A percentile compares a stretch with the other conserved stretches of the same genome.
Evolutionary conservation across 2,888 invertebrate genomes (phyloP).

Genomic region (Liopterus haemorrhoidalis): DNA sequence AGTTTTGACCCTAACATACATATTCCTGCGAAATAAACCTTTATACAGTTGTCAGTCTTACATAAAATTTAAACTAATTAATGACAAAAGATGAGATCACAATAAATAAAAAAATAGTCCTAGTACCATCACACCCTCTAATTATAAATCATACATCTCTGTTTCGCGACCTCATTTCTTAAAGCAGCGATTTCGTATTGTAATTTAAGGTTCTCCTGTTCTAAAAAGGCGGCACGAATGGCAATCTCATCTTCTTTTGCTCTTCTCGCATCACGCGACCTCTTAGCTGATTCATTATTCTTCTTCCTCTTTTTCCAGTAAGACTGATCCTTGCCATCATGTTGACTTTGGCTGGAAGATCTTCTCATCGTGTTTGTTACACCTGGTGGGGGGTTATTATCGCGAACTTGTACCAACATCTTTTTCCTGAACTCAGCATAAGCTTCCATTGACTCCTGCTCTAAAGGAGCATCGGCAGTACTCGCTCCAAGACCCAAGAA

Average conservation of each 20-base stretch:
- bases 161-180: slow-evolving; percentile 56
- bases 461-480: too few relatives aligned
- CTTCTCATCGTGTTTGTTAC: slow-evolving; percentile 66
- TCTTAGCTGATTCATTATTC: slow-evolving; percentile 93
- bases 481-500: too few relatives aligned
- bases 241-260: slow-evolving; percentile 90
- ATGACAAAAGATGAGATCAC: slow-evolving; percentile 18
- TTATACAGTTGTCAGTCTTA: slow-evolving; percentile 13
- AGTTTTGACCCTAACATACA: too few relatives aligned
- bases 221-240: slow-evolving; percentile 77
- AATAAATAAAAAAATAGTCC: slow-evolving; percentile 8
- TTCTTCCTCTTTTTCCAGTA: slow-evolving; percentile 84
- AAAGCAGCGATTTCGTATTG: slow-evolving; percentile 62
- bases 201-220: slow-evolving; percentile 79
- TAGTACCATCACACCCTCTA: too few relatives aligned
- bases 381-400: slow-evolving; percentile 48
- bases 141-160: slow-evolving; percentile 37
- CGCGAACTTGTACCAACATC: too few relatives aligned
- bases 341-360: slow-evolving; percentile 41
- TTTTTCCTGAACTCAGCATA: too few relatives aligned
- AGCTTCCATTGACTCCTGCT: too few relatives aligned
- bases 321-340: slow-evolving; percentile 61
- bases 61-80: slow-evolving; percentile 8
- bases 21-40: too few relatives aligned
- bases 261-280: slow-evolving; percentile 83